phyloP scores from a whole-genome alignment of 2,888 invertebrate species.

The Parnassius mnemosyne region DNA sequence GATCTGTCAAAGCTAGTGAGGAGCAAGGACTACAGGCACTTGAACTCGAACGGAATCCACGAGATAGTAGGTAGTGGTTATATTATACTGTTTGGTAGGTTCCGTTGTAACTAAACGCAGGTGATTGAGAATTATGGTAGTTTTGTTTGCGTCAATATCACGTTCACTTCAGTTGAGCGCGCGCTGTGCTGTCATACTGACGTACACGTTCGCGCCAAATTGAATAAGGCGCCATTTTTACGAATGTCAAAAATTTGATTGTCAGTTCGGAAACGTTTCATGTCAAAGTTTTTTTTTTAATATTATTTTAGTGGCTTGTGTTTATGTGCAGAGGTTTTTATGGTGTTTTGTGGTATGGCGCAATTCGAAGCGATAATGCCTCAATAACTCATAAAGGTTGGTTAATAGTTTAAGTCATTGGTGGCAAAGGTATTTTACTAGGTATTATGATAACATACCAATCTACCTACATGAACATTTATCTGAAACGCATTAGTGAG shows the following conservation, averaged over 20 bases:
- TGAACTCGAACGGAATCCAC: too few species aligned
- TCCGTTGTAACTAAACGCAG: constrained; percentile 11
- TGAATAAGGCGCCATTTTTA: constrained; percentile 13
- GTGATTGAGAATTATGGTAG: constrained; percentile 4
- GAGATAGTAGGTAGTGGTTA: too few species aligned
- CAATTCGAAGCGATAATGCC: background rate
- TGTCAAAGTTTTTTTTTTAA: constrained; percentile 1
- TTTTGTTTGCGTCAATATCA: constrained; percentile 25
- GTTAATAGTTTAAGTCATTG: constrained; percentile 40
- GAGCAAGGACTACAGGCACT: too few species aligned
- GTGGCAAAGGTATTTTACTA: constrained; percentile 8
- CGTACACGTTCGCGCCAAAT: constrained; percentile 48
- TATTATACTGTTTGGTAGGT: background rate
- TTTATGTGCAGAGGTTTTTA: background rate
- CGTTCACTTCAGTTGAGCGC: constrained; percentile 57
- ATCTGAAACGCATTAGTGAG: constrained; percentile 6
- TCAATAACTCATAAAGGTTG: constrained; percentile 30
- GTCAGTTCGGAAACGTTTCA: constrained; percentile 6
- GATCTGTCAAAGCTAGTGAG: too few species aligned
- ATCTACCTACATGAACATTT: constrained; percentile 19
- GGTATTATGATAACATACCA: constrained; percentile 19
- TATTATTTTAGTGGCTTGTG: constrained; percentile 18
- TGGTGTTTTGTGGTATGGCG: constrained; percentile 1
- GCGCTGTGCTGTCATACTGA: constrained; percentile 43
- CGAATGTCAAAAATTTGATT: constrained; percentile 37